A percentile compares a stretch with the other conserved stretches of the same genome.
Evolutionary conservation across 2,113 vertebrate genomes (phyloP).

Genomic region (Mesoclemmys tuberculata): DNA sequence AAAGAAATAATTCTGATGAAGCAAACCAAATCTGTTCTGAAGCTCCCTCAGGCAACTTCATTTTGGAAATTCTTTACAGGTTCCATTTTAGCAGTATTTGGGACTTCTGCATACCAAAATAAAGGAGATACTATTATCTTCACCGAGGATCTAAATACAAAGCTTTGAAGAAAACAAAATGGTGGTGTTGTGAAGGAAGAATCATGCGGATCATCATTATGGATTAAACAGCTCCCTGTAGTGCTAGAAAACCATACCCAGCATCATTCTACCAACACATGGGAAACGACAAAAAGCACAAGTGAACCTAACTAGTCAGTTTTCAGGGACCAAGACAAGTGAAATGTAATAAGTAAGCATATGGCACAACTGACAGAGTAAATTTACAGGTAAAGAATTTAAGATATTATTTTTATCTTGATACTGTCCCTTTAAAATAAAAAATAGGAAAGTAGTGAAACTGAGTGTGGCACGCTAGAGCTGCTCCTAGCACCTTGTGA

Average conservation of each 20-base stretch:
- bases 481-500: not conserved
- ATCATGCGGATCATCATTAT: not conserved
- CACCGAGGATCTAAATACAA: not conserved
- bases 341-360: conserved; percentile 6
- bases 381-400: not conserved
- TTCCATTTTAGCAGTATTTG: not conserved
- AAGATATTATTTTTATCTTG: conserved; percentile 33
- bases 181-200: not conserved
- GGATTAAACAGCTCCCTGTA: conserved; percentile 22
- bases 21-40: not conserved
- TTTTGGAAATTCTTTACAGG: not conserved
- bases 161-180: not conserved
- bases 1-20: not conserved
- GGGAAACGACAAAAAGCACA: conserved; percentile 37
- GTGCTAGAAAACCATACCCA: not conserved
- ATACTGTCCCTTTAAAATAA: conserved; percentile 17
- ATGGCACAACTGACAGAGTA: not conserved
- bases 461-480: not conserved
- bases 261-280: not conserved
- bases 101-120: not conserved
- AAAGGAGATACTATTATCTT: not conserved
- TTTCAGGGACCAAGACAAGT: not conserved
- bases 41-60: not conserved
- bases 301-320: conserved; percentile 31
- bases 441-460: not conserved